Percentiles rank a stretch among this genome's conserved stretches.
These are phyloP conservation scores for Molossus alvarezi DNA, from an alignment of 2,797 vertebrate species.

Conservation along the genomic window DNA sequence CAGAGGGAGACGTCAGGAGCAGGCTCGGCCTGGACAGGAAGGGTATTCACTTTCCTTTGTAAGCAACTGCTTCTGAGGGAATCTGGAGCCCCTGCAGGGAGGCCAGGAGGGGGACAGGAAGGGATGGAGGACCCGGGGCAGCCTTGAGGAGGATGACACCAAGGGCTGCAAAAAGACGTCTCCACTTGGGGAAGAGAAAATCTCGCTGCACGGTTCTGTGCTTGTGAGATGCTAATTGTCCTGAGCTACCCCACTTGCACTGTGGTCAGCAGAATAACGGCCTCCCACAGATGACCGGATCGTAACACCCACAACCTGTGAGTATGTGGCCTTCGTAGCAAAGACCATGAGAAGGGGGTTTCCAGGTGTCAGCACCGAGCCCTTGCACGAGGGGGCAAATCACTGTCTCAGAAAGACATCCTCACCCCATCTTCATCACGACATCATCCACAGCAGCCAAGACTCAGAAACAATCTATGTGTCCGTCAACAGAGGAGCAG, in stretches of 20 bases:
- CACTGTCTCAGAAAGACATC: neutral
- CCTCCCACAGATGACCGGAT: fast-evolving
- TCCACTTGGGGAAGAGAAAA: no score
- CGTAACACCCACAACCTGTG: neutral
- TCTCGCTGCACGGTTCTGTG: neutral
- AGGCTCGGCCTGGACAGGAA: neutral
- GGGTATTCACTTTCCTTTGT: neutral
- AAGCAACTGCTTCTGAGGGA: neutral
- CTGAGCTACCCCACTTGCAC: fast-evolving
- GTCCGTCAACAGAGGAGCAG: neutral
- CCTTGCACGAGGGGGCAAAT: neutral
- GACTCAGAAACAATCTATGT: neutral
- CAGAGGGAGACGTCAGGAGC: neutral
- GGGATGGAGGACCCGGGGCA: neutral
- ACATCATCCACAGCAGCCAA: neutral
- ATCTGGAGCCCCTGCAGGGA: neutral
- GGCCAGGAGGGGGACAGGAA: fast-evolving
- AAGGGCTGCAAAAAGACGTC: neutral
- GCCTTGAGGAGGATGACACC: no score
- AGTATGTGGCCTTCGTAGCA: neutral
- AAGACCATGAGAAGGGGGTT: no score
- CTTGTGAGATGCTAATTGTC: neutral
- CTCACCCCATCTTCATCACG: fast-evolving
- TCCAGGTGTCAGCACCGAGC: neutral
- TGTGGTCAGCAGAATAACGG: fast-evolving